Evolutionary conservation across 2,888 invertebrate genomes (phyloP), one percentile per base, ranked within the genome.

Genomic region (Stenchaetothrips biformis): DNA sequence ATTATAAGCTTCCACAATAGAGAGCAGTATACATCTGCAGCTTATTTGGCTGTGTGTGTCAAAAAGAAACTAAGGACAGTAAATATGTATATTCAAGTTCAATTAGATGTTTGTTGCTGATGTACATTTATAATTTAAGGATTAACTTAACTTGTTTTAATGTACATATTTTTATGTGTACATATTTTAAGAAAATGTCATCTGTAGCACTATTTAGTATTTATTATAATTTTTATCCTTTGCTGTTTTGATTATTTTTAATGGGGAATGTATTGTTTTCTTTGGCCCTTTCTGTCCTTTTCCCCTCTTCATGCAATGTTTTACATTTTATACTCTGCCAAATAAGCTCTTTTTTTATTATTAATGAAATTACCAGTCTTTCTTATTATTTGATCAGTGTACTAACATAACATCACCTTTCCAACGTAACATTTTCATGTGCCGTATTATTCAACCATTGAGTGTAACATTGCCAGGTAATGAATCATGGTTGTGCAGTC

Each of bases 21-120:
- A 74, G 67, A 21, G 67, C 67, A 74, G 25, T 74, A 74, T 21
- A 25, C 67, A 74, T 74, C 67, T 74, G 67, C 67, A 74, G 67
- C 67, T 74, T 74, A 74, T 74, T 74, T 74, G 67, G 67, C 67
- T 74, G 67, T 74, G 67, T 74, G 67, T 74, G 25, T 74, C 67
- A 74, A 74, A 74, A 25, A 74, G 67, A 74, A 74, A 74, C 67
- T 74, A 74, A 74, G 67, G 67, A 74, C 67, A 74, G 67, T 21
- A 21, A 74, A 74, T 74, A 74, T 11, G 67, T 25, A 74, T 59
- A 59, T 18, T 59, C 18, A 16, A 18, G 4, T 59, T 18, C 18
- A 18, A 59, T 59, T 59, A 59, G 18, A 59, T 18, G 8, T 37
- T 37, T 59, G 59, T 74, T 74, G 67, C 67, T 25, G n/a, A 25